Evolutionary conservation across 2,888 invertebrate genomes (phyloP).

Genomic region (Eledone cirrhosa): DNA sequence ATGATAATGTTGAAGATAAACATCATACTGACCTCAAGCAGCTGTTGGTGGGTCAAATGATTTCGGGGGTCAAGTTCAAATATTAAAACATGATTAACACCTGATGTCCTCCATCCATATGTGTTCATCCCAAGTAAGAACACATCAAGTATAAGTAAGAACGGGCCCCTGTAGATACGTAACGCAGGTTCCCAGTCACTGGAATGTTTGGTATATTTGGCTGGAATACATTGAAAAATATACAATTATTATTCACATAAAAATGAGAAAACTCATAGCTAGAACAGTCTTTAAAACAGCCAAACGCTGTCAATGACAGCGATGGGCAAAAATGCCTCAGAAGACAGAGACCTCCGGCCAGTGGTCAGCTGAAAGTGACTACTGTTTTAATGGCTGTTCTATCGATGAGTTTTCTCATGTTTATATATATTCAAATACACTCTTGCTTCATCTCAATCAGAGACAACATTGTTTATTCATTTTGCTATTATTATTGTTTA

Average conservation of each 20-base stretch:
- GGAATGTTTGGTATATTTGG: slow-evolving; percentile 44
- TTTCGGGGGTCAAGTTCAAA: slow-evolving; percentile 96
- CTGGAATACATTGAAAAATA: slow-evolving; percentile 38
- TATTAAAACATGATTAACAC: slow-evolving; percentile 96
- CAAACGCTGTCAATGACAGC: too few species aligned
- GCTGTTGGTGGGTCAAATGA: slow-evolving; percentile 86
- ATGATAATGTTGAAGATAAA: background rate
- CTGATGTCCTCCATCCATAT: slow-evolving; percentile 96
- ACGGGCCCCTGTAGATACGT: slow-evolving; percentile 90
- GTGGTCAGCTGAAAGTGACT: background rate
- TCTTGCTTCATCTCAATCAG: too few species aligned
- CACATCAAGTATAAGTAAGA: slow-evolving; percentile 89
- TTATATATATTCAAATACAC: too few species aligned
- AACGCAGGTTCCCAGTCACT: slow-evolving; percentile 76
- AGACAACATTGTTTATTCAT: too few species aligned
- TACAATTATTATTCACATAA: background rate
- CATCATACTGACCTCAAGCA: slow-evolving; percentile 78
- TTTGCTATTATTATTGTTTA: too few species aligned
- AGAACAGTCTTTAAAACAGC: too few species aligned
- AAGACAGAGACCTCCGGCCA: too few species aligned
- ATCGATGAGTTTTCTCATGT: too few species aligned
- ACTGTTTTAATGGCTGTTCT: too few species aligned
- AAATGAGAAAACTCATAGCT: too few species aligned
- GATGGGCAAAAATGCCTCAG: too few species aligned
- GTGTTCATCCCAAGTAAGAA: slow-evolving; percentile 96